Evolutionary conservation across 2,888 invertebrate species (phyloP).

Genomic region (Drosophila formosana): DNA sequence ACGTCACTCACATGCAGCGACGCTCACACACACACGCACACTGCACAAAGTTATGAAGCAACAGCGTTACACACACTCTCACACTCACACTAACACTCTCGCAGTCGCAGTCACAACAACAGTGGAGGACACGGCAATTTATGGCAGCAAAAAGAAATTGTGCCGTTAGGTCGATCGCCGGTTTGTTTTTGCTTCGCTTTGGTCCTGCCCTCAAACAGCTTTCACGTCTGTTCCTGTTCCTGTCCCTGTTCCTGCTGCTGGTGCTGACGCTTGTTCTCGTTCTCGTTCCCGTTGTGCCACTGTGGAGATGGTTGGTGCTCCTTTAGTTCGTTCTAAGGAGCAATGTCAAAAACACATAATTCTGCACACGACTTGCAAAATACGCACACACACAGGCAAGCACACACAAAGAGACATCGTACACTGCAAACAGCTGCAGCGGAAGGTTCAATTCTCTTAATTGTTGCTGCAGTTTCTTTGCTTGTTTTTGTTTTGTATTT

Average conservation of each 20-base stretch:
- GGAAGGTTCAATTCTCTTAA: constrained; percentile 35
- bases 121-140: constrained; percentile 24
- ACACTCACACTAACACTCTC: constrained; percentile 22
- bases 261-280: neutral
- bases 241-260: neutral
- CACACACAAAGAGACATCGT: constrained; percentile 11
- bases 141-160: constrained; percentile 53
- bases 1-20: constrained; percentile 51
- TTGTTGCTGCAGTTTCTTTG: constrained; percentile 44
- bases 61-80: constrained; percentile 43
- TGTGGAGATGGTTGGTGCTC: neutral
- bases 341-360: constrained; percentile 58
- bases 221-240: neutral
- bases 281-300: neutral
- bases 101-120: constrained; percentile 20
- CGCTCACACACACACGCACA: constrained; percentile 23
- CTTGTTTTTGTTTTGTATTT: constrained; percentile 26
- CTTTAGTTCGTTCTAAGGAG: constrained; percentile 30
- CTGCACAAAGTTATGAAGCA: constrained; percentile 35
- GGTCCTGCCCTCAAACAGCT: neutral
- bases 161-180: constrained; percentile 46
- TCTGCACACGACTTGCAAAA: constrained; percentile 38
- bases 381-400: constrained; percentile 28
- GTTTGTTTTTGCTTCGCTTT: constrained; percentile 29
- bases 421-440: constrained; percentile 15